Evolutionary conservation across 2,888 invertebrate genomes (phyloP), one percentile per base, ranked within the genome.

Genomic region (Bombylius major): DNA sequence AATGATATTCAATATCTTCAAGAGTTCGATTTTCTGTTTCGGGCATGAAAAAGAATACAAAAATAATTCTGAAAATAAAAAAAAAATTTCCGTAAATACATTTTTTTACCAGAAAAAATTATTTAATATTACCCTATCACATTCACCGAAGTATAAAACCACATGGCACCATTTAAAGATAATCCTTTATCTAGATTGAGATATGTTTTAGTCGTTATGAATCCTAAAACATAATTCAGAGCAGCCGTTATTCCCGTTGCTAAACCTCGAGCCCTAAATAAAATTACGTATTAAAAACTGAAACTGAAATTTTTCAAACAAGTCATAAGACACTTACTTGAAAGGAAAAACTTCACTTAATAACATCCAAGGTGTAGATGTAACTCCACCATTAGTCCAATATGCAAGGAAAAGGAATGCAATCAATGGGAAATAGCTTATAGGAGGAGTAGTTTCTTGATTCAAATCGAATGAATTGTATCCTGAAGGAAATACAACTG

Each of bases 281-380:
- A 51, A 47, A 47, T 31, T 47, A 7, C 5, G 5, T 32, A 12
- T 47, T 47, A 9, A 47, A 5, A 47, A 32, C 7, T 14, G 32
- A 47, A 39, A 13, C 12, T 11, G 23, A 34, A 23, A 23, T 9
- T 42, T 49, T 23, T 33, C 11, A 14, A 47, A 32, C 5, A 34
- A 13, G 12, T 33, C 32, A 47, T n/a, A 45, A 39, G 34, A 33
- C 9, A 58, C 65, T 69, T 64, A 79, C 79, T 78, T 78, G 60
- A 79, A 77, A 0, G 80, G 79, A 61, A 80, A 81, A 8, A 81
- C 75, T 67, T 81, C 80, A 56, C 79, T 78, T 8, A 80, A 70
- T 48, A 80, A 62, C 57, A 79, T 76, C 80, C 80, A 81, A 3
- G 79, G 78, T 14, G 80, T 69, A 13, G 75, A 75, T 5, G 75